Base-by-base conservation (phyloP, 1,140 invertebrate genomes). In the Brachionus rubens region DNA sequence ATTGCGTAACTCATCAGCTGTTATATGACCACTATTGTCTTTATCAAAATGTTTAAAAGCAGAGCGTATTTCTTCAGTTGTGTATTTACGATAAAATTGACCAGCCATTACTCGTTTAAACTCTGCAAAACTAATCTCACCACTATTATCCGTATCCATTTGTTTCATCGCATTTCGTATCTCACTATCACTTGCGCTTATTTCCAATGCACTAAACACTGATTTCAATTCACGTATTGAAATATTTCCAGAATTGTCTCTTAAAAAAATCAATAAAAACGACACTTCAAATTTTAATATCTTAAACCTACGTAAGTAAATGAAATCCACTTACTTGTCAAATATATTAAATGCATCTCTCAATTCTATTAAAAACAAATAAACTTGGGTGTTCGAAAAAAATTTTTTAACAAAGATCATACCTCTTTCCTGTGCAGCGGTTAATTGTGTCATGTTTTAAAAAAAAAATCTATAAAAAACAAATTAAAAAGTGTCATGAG, bases 301-400 rank as follows among this genome's bases (percentile, higher is more conserved):
- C 33, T 36, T 5, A 26, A 12, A 19, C 3, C 16, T 19, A 19
- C 24, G 3, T 26, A 50, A 5, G 48, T 19, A 19, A 50, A 50
- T 4, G 3, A 5, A 4, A 4, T 12, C 3, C 3, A 50, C 10
- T 48, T 52, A 72, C 68, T 41, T 72, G 68, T 72, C 68, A 30
- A 72, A 72, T n/a, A 72, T 72, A 16, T 50, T 28, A 40, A 72
- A 72, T 26, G 68, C 68, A 40, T 72, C 68, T 50, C 28, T 48
- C 0, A 72, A 46, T n/a, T 72, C 68, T 72, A 21, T 33, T 5
- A 54, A 72, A 72, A 28, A 65, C 14, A 65, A n/a, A 10, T 65
- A 21, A 14, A 65, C 43, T 21, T 33, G 19, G 9, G 36, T 16
- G 19, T 59, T 16, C 41, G 24, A 21, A 43, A 43, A 28, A 36